phyloP scores from a whole-genome alignment of 2,888 invertebrate genomes.

The Camptogramma bilineatum region DNA sequence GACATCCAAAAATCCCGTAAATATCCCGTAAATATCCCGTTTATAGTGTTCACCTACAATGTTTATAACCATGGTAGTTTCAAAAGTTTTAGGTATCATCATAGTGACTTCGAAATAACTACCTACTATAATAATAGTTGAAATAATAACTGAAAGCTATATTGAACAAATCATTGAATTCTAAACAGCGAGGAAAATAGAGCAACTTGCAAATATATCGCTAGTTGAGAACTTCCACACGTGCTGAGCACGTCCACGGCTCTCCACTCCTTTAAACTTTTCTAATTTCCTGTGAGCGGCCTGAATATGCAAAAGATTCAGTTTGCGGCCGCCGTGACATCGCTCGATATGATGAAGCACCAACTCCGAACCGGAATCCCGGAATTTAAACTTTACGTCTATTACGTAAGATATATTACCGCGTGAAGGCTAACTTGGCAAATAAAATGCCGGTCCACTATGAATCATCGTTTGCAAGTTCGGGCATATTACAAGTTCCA shows the following conservation, averaged over 20 bases:
- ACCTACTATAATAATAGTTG: too few relatives aligned
- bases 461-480: constrained; percentile 27
- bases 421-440: constrained; percentile 12
- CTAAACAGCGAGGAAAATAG: background rate
- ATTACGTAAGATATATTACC: constrained; percentile 4
- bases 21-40: too few relatives aligned
- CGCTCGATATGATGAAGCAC: constrained; percentile 21
- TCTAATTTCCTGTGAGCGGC: constrained; percentile 31
- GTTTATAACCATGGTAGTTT: too few relatives aligned
- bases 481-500: constrained; percentile 15
- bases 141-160: background rate
- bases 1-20: too few relatives aligned
- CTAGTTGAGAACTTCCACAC: background rate
- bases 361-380: background rate
- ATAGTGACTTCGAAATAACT: too few relatives aligned
- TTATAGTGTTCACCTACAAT: too few relatives aligned
- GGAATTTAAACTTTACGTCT: constrained; percentile 4
- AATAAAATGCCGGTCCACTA: constrained; percentile 19
- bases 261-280: constrained; percentile 25
- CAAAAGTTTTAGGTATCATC: too few relatives aligned
- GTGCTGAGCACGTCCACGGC: background rate
- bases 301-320: constrained; percentile 31
- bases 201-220: background rate
- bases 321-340: constrained; percentile 26
- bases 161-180: background rate